These are phyloP conservation scores for Apeltes quadracus DNA, from an alignment of 2,113 vertebrate genomes.

Conservation along the genomic window DNA sequence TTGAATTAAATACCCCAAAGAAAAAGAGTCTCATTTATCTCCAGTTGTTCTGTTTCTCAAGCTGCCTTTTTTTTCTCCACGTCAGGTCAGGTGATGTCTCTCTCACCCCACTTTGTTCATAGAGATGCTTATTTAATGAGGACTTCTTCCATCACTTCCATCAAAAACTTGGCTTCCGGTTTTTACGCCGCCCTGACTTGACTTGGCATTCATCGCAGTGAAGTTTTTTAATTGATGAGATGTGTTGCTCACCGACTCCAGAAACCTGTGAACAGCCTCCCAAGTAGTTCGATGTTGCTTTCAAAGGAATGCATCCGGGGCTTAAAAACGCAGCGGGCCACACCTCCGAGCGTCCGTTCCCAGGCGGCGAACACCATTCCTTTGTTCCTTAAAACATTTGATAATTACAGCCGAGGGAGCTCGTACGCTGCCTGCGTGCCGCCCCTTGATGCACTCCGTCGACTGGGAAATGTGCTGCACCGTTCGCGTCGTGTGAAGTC, in stretches of 20 bases:
- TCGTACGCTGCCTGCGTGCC: slow-evolving; percentile 25
- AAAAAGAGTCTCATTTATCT: slow-evolving; percentile 39
- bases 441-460: slow-evolving; percentile 13
- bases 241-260: background rate
- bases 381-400: slow-evolving; percentile 66
- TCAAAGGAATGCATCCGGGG: slow-evolving; percentile 27
- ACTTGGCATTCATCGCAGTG: background rate
- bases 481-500: slow-evolving; percentile 37
- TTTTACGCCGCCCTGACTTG: too few relatives aligned
- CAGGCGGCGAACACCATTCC: slow-evolving; percentile 52
- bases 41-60: background rate
- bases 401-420: slow-evolving; percentile 43
- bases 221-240: background rate
- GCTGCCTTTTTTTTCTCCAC: background rate
- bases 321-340: slow-evolving; percentile 27
- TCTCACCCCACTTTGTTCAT: background rate
- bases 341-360: slow-evolving; percentile 48
- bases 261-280: background rate
- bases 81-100: background rate
- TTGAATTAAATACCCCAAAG: slow-evolving; percentile 46
- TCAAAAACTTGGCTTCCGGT: background rate
- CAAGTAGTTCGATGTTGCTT: slow-evolving; percentile 20
- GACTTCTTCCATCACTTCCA: background rate
- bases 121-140: background rate
- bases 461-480: slow-evolving; percentile 13